Conservation (phyloP, 2,113 vertebrate genomes). For the Formicarius rufipectus region DNA sequence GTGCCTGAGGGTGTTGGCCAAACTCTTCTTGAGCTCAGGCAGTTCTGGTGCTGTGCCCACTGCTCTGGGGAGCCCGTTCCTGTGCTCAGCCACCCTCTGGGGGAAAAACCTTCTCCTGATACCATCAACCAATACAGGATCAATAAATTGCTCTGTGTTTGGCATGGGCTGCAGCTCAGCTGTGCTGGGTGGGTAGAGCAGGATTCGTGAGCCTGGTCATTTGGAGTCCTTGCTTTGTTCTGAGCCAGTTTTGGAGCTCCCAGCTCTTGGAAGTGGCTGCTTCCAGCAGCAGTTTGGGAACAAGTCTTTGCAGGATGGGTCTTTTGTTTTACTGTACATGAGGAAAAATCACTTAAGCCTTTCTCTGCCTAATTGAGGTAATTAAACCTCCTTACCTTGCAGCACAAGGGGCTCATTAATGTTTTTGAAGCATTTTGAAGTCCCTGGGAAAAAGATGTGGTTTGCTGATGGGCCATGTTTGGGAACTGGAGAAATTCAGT, state of each 20-base stretch:
- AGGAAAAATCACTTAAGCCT: slow-evolving; percentile 2
- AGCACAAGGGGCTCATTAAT: slow-evolving; percentile 28
- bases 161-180: background rate
- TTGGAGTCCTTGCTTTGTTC: background rate
- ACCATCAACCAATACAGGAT: background rate
- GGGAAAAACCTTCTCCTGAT: background rate
- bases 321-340: slow-evolving; percentile 10
- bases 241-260: background rate
- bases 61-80: background rate
- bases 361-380: slow-evolving; percentile 46
- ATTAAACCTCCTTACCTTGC: slow-evolving; percentile 49
- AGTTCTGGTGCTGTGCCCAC: background rate
- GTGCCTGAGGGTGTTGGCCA: background rate
- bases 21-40: background rate
- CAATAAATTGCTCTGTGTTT: background rate
- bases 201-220: background rate
- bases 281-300: background rate
- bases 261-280: background rate
- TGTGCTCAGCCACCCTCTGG: background rate
- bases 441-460: background rate
- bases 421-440: slow-evolving; percentile 42
- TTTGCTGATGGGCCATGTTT: slow-evolving; percentile 26
- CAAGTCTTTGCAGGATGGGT: slow-evolving; percentile 38
- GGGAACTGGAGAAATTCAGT: background rate
- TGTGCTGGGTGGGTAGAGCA: background rate